Base-by-base conservation (phyloP, 92 coral and sea anemone genomes). In the Virgularia gustaviana region DNA sequence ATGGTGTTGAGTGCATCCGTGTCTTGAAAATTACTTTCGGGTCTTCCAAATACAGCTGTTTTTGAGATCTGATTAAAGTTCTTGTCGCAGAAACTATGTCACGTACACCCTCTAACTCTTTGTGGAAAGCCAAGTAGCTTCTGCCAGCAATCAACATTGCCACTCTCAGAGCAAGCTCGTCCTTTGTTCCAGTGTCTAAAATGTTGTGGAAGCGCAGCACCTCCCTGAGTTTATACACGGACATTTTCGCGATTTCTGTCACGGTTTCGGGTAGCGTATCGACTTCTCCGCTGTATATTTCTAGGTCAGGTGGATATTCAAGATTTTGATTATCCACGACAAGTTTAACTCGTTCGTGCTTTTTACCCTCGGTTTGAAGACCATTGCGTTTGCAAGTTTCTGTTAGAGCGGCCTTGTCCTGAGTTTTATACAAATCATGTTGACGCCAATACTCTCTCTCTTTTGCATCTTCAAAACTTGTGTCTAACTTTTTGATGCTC, bases 371-470 rank as follows among this genome's bases (percentile, higher is more conserved):
- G 16, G 68, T 64, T 9, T 81, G 49, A 18, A 82, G 44, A 41
- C 68, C 68, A 37, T 82, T 68, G 28, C 61, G 58, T 37, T 57
- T 62, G 27, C 81, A 78, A 49, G 73, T 35, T 29, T 49, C 59
- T 62, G 73, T 54, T 56, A 86, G 22, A 32, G 83, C 76, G 37
- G 25, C 78, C 31, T 82, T 82, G 20, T 53, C 28, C 10, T 85
- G 71, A 18, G 42, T 57, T 41, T 59, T 36, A 58, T 85, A 71
- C 4, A 80, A 63, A n/a, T 38, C 52, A 45, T 80, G 78, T 56
- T 85, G 89, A 18, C 84, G 75, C 87, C 87, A 86, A 63, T 82
- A 86, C 57, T 82, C 77, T 49, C 77, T 44, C 13, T 72, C 80
- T 62, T 79, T 73, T 54, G 82, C 89, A 64, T 67, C 66, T 34